Evolutionary conservation across 2,797 vertebrate species (phyloP).

Genomic region (Silurus lanzhouensis): DNA sequence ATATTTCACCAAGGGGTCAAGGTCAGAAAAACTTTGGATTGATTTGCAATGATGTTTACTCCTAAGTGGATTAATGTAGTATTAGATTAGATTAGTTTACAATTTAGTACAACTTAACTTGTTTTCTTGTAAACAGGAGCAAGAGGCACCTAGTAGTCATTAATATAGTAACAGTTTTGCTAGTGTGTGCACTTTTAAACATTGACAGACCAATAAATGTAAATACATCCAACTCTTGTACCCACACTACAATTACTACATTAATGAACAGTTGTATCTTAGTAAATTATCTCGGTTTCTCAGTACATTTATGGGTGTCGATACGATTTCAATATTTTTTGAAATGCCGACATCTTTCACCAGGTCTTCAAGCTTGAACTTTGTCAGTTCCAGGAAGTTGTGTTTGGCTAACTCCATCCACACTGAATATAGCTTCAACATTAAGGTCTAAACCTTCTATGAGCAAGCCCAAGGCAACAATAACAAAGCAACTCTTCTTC

Average conservation of each 20-base stretch:
- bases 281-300: no score
- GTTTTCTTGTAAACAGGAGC: background rate
- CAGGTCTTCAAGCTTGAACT: background rate
- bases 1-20: background rate
- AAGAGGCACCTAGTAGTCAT: background rate
- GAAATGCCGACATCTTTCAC: background rate
- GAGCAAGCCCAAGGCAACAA: constrained; percentile 19
- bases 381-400: background rate
- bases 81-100: background rate
- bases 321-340: background rate
- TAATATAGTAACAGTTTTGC: background rate
- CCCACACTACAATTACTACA: background rate
- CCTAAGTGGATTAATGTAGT: background rate
- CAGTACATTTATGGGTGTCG: background rate
- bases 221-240: background rate
- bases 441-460: background rate
- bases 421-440: background rate
- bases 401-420: background rate
- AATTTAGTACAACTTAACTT: background rate
- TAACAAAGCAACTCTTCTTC: background rate
- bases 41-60: background rate
- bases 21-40: background rate
- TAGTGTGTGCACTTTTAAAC: background rate
- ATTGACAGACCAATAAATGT: background rate
- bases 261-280: background rate